Base-by-base conservation (phyloP, 2,888 invertebrate species). In the Margaritifera margaritifera region DNA sequence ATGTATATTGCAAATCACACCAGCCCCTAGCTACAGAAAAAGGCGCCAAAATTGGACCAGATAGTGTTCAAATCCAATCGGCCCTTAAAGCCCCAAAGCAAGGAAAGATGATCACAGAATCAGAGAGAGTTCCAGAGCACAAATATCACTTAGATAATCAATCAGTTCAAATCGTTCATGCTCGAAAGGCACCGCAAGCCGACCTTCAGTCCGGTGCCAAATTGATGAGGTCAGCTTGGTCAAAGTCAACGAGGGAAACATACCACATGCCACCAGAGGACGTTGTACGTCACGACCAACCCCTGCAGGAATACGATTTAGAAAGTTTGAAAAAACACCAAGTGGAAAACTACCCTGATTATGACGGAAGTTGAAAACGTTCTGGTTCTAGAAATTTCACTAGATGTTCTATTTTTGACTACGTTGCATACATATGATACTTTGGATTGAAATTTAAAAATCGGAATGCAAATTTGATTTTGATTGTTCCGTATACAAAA, bases 1-100 rank as follows among this genome's bases (percentile, higher is more conserved):
- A 79, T 57, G 78, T 84, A 2, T 85, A 82, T 68, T 84, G 85
- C 64, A 74, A 73, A 64, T 77, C 83, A 5, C 85, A 85, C 62
- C 79, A 77, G 57, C 82, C 84, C 0, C 62, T 71, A 27, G 74
- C 79, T 1, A 59, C 71, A 11, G 79, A 79, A 20, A 78, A 76
- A n/a, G 64, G 77, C 19, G 70, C 72, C 6, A 72, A 79, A 52
- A 56, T 81, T 4, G 85, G 84, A 55, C 62, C 83, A 4, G 73
- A 72, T 18, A 72, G 82, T 52, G 74, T 84, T 61, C 74, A 74
- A 59, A 83, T 85, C 22, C 78, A 80, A 60, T 71, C 78, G 22
- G 82, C 84, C 0, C 70, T 84, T 59, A 70, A 63, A 8, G 82
- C 77, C 0, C 85, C 85, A 8, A 80, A 79, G 63, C 66, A 72